phyloP scores from a whole-genome alignment of 2,797 vertebrate genomes.

The Masticophis lateralis region DNA sequence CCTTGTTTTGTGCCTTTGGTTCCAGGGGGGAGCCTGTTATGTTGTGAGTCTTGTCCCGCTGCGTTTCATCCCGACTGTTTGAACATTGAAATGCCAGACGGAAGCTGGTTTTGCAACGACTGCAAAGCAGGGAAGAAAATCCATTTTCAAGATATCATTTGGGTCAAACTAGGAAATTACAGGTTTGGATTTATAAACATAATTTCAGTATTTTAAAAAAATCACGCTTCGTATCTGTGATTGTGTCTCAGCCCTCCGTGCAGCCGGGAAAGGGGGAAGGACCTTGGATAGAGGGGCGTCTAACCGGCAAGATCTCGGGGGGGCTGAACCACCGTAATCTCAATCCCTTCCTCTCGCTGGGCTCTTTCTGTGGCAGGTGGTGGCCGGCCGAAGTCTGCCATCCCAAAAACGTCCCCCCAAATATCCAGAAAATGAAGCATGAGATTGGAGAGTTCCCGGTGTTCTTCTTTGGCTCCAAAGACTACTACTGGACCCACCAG shows the following conservation, averaged over 20 bases:
- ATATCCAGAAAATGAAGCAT: constrained; percentile 98
- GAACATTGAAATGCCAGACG: constrained; percentile 95
- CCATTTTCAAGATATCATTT: constrained; percentile 93
- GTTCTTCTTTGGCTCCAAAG: constrained; percentile 98
- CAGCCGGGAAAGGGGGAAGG: background rate
- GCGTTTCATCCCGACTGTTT: constrained; percentile 97
- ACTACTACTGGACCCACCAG: constrained; percentile 99
- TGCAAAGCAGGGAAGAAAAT: constrained; percentile 93
- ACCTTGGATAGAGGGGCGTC: too few relatives aligned
- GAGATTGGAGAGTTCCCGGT: constrained; percentile 97
- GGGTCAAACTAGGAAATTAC: constrained; percentile 98
- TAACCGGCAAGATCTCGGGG: background rate
- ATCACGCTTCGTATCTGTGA: background rate
- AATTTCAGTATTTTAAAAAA: background rate
- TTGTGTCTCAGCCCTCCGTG: background rate
- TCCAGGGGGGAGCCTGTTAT: constrained; percentile 90
- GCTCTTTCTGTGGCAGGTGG: constrained; percentile 82
- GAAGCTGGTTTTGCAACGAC: constrained; percentile 99
- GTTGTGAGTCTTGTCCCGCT: constrained; percentile 95
- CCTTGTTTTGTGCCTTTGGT: background rate
- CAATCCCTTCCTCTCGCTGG: constrained; percentile 50
- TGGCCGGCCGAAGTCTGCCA: constrained; percentile 98
- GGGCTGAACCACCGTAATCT: background rate
- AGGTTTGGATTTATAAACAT: constrained; percentile 73
- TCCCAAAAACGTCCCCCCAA: constrained; percentile 92